Percentiles rank a stretch among this genome's conserved stretches.
Evolutionary conservation across 2,797 vertebrate species (phyloP).

Genomic region (Florisuga fusca): DNA sequence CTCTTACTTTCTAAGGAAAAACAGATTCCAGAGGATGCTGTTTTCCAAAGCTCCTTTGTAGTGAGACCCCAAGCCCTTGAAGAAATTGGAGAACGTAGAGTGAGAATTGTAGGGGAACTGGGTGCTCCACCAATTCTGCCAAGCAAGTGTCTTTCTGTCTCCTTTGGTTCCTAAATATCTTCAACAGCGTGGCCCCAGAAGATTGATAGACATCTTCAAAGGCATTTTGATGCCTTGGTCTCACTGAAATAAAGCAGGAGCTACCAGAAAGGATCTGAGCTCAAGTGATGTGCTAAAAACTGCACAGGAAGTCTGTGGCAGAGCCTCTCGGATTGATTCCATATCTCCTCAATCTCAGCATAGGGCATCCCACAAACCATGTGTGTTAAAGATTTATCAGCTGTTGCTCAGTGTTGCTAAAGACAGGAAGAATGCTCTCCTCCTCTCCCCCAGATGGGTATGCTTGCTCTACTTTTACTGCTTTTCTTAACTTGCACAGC

Average conservation of each 20-base stretch:
- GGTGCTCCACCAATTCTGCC: background rate
- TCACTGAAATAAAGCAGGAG: constrained; percentile 43
- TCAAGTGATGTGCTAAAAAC: constrained; percentile 46
- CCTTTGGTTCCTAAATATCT: background rate
- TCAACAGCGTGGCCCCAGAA: background rate
- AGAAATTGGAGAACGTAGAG: background rate
- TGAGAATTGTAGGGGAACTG: background rate
- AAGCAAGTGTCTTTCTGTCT: background rate
- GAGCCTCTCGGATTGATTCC: constrained; percentile 59
- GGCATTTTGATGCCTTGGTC: constrained; percentile 1
- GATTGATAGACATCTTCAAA: constrained; percentile 20
- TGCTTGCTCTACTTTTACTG: constrained; percentile 21
- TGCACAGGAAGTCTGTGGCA: constrained; percentile 66
- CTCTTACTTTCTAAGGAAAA: background rate
- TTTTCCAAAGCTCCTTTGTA: background rate
- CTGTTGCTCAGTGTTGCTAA: constrained; percentile 65
- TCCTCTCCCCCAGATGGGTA: constrained; percentile 58
- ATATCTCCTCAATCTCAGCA: constrained; percentile 30
- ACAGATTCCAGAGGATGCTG: background rate
- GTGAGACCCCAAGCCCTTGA: background rate
- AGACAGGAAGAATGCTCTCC: constrained; percentile 61
- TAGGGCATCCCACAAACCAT: constrained; percentile 60
- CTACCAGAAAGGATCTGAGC: constrained; percentile 25
- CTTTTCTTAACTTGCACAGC: background rate
- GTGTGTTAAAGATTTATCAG: constrained; percentile 71